These are phyloP conservation scores for Daboia siamensis DNA, from an alignment of 2,113 vertebrate species.

Conservation along the genomic window DNA sequence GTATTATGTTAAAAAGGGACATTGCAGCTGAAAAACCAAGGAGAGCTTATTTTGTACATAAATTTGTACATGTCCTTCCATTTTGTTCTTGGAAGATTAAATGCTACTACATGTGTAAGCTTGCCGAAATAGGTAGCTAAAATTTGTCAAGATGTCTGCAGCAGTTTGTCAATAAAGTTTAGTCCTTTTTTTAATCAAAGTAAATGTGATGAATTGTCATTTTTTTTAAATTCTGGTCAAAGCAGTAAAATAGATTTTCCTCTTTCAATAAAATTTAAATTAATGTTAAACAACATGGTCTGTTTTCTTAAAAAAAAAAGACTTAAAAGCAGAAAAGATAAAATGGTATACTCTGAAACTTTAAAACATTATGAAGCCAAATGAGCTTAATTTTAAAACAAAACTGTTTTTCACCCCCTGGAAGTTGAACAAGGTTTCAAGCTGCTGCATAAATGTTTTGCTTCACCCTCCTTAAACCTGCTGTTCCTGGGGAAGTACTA, in stretches of 20 bases:
- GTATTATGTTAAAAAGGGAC: slow-evolving; percentile 81
- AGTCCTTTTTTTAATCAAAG: slow-evolving; percentile 90
- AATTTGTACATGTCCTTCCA: slow-evolving; percentile 82
- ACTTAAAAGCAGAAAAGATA: slow-evolving; percentile 65
- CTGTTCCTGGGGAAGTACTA: background rate
- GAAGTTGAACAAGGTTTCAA: slow-evolving; percentile 59
- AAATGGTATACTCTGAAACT: slow-evolving; percentile 62
- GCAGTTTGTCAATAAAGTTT: slow-evolving; percentile 97
- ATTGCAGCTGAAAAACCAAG: slow-evolving; percentile 76
- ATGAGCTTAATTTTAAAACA: slow-evolving; percentile 67
- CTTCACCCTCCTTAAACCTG: background rate
- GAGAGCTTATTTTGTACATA: slow-evolving; percentile 85
- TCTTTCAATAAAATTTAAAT: slow-evolving; percentile 70
- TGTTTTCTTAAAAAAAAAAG: slow-evolving; percentile 43
- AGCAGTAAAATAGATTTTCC: slow-evolving; percentile 72
- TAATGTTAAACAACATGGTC: slow-evolving; percentile 71
- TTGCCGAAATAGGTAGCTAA: slow-evolving; percentile 97
- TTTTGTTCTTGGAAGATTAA: slow-evolving; percentile 78
- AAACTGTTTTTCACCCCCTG: slow-evolving; percentile 76
- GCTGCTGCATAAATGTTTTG: background rate
- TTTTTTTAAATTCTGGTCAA: slow-evolving; percentile 71
- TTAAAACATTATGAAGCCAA: slow-evolving; percentile 60
- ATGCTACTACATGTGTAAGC: slow-evolving; percentile 86
- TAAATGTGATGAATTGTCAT: slow-evolving; percentile 93
- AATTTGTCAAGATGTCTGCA: slow-evolving; percentile 93